phyloP scores from a whole-genome alignment of 1,140 invertebrate genomes.

The Parapsyche elsis region DNA sequence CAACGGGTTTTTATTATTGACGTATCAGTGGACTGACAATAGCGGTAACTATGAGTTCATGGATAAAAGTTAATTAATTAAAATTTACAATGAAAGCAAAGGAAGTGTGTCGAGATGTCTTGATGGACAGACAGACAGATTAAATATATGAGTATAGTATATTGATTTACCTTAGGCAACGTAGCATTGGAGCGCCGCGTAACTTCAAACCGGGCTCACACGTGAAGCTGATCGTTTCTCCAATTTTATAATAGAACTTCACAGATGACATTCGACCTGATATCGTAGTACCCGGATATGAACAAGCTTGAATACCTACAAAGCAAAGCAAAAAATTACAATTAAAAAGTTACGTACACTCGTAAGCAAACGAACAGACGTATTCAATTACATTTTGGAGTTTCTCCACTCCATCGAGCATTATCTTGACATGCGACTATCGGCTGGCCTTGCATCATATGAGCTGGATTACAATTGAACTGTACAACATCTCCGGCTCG shows the following conservation, averaged over 20 bases:
- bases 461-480: slow-evolving; percentile 87
- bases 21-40: too few relatives aligned
- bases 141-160: too few relatives aligned
- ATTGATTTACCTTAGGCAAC: slow-evolving; percentile 72
- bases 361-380: background rate
- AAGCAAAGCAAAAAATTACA: background rate
- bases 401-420: slow-evolving; percentile 84
- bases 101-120: too few relatives aligned
- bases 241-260: slow-evolving; percentile 87
- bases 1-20: too few relatives aligned
- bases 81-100: too few relatives aligned
- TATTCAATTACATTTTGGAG: slow-evolving; percentile 78
- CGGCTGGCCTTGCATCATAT: slow-evolving; percentile 87
- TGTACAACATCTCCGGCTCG: slow-evolving; percentile 85
- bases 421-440: slow-evolving; percentile 89
- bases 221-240: slow-evolving; percentile 86
- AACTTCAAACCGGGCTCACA: slow-evolving; percentile 82
- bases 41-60: too few relatives aligned
- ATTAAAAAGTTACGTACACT: background rate
- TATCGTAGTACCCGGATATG: slow-evolving; percentile 86
- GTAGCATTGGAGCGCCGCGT: slow-evolving; percentile 78
- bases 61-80: too few relatives aligned
- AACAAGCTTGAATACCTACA: slow-evolving; percentile 81
- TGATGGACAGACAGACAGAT: too few relatives aligned
- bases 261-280: slow-evolving; percentile 86